Evolutionary conservation across 1,140 invertebrate genomes (phyloP).

Genomic region (Habropoda laboriosa): DNA sequence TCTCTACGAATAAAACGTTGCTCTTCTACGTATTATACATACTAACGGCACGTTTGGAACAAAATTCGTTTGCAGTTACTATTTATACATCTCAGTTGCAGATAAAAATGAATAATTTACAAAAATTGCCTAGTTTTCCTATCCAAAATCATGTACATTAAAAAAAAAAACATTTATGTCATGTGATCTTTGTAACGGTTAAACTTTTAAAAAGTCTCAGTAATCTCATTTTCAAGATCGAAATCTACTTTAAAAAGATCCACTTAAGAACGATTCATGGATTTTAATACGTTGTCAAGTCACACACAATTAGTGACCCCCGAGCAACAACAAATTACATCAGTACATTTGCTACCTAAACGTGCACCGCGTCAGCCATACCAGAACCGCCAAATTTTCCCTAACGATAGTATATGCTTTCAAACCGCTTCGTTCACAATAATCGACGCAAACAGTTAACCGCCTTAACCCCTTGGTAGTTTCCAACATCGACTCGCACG

Average conservation of each 20-base stretch:
- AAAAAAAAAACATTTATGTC: background rate
- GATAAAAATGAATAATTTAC: background rate
- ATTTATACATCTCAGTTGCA: background rate
- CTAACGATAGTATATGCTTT: background rate
- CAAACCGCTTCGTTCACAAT: background rate
- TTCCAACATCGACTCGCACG: too few species aligned
- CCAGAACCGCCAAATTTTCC: background rate
- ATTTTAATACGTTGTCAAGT: background rate
- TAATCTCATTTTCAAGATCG: too few species aligned
- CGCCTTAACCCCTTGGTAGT: too few species aligned
- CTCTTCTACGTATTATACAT: background rate
- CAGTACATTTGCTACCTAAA: background rate
- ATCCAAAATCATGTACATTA: background rate
- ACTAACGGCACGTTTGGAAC: background rate
- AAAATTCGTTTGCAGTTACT: background rate
- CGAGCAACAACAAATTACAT: background rate
- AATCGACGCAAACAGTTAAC: background rate
- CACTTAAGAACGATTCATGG: too few species aligned
- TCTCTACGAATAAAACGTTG: constrained; percentile 2
- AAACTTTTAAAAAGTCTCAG: background rate
- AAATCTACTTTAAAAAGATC: too few species aligned
- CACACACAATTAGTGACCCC: background rate
- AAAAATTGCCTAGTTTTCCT: background rate
- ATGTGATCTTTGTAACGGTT: background rate
- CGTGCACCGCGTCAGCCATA: background rate